Percentiles rank a stretch among this genome's conserved stretches.
phyloP scores from a whole-genome alignment of 2,113 vertebrate genomes.

The Bujurquina vittata region DNA sequence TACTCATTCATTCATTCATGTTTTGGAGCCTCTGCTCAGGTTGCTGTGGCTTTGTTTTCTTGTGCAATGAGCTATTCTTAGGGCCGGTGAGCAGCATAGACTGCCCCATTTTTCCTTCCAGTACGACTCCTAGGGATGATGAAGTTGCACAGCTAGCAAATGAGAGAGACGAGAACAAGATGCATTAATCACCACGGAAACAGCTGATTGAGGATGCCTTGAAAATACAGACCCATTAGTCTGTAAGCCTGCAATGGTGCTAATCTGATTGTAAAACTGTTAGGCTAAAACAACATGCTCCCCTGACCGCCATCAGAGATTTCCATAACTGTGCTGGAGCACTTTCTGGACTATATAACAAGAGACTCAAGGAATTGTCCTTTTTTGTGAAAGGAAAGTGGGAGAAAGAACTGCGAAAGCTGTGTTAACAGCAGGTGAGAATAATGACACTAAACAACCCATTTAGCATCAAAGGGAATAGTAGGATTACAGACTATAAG shows the following conservation, averaged over 20 bases:
- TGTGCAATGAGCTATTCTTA: slow-evolving; percentile 77
- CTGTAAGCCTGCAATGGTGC: slow-evolving; percentile 61
- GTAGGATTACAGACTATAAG: slow-evolving; percentile 58
- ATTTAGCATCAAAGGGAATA: slow-evolving; percentile 33
- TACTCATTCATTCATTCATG: slow-evolving; percentile 54
- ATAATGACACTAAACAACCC: slow-evolving; percentile 37
- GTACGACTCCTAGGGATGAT: slow-evolving; percentile 73
- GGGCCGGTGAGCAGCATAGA: slow-evolving; percentile 62
- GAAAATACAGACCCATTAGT: slow-evolving; percentile 74
- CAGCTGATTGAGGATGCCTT: slow-evolving; percentile 79
- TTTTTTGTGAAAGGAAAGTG: slow-evolving; percentile 10
- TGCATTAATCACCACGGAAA: slow-evolving; percentile 80
- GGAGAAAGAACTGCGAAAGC: background rate
- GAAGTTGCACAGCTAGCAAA: slow-evolving; percentile 77
- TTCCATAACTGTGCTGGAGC: slow-evolving; percentile 26
- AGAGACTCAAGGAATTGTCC: slow-evolving; percentile 6
- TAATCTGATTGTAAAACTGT: slow-evolving; percentile 80
- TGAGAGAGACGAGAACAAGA: slow-evolving; percentile 69
- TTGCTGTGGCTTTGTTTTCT: slow-evolving; percentile 65
- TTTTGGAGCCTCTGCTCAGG: slow-evolving; percentile 58
- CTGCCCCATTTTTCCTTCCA: slow-evolving; percentile 69
- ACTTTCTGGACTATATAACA: slow-evolving; percentile 27
- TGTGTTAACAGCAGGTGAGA: slow-evolving; percentile 5
- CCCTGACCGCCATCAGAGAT: slow-evolving; percentile 53
- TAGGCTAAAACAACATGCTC: slow-evolving; percentile 69